phyloP scores from a whole-genome alignment of 2,888 invertebrate species.

The Labia minor region DNA sequence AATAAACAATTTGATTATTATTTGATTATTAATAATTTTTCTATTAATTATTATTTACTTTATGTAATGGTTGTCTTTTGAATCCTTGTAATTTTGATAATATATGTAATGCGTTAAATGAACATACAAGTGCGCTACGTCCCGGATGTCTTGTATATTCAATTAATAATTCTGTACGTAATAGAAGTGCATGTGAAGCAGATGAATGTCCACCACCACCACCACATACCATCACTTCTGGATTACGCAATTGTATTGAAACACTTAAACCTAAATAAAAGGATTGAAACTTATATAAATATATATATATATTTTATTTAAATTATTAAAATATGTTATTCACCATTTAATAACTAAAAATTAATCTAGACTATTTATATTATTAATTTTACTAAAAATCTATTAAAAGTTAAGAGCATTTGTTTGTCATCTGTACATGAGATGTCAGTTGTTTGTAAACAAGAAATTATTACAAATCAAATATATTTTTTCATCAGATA shows the following conservation, averaged over 20 bases:
- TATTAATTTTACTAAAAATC: no score
- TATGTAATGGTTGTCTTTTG: slow-evolving; percentile 23
- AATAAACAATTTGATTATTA: background rate
- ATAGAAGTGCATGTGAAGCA: slow-evolving; percentile 50
- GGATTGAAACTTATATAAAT: slow-evolving; percentile 9
- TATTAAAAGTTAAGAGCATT: no score
- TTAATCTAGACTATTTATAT: background rate
- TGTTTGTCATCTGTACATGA: no score
- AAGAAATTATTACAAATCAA: background rate
- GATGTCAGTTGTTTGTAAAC: no score
- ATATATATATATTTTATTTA: slow-evolving; percentile 13
- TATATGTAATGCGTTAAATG: slow-evolving; percentile 49
- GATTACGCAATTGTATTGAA: slow-evolving; percentile 61
- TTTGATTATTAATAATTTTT: background rate
- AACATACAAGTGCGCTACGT: slow-evolving; percentile 51
- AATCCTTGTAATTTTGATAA: slow-evolving; percentile 43
- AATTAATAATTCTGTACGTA: slow-evolving; percentile 56
- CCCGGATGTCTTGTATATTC: slow-evolving; percentile 59
- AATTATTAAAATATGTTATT: slow-evolving; percentile 15
- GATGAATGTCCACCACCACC: slow-evolving; percentile 43
- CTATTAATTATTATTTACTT: slow-evolving; percentile 19
- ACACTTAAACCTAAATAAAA: slow-evolving; percentile 47
- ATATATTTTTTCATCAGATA: background rate
- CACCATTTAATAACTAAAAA: background rate
- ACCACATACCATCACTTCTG: slow-evolving; percentile 65